Percentiles rank a stretch among this genome's conserved stretches.
These are phyloP conservation scores for Dreissena polymorpha DNA, from an alignment of 1,140 invertebrate species.

Conservation along the genomic window DNA sequence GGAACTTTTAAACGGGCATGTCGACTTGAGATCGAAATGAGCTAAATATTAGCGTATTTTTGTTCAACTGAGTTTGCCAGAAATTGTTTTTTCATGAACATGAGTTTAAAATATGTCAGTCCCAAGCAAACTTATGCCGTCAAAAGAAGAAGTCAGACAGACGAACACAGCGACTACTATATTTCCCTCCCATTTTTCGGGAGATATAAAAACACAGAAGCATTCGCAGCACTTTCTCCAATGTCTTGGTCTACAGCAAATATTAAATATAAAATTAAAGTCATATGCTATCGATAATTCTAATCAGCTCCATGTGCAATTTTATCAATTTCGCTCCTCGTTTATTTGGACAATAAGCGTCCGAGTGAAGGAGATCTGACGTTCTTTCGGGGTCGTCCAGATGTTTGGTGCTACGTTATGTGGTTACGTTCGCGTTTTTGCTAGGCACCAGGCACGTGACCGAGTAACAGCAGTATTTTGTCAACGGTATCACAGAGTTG, in stretches of 20 bases:
- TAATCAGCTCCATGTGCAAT: conserved; percentile 24
- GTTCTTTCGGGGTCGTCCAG: too few relatives aligned
- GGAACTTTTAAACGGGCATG: too few relatives aligned
- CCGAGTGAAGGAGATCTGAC: neutral
- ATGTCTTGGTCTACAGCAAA: neutral
- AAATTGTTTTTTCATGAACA: too few relatives aligned
- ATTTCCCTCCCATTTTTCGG: too few relatives aligned
- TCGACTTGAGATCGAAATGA: too few relatives aligned
- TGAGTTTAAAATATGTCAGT: too few relatives aligned
- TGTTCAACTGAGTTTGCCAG: too few relatives aligned
- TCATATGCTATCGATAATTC: conserved; percentile 27
- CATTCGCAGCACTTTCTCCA: neutral
- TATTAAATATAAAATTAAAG: neutral
- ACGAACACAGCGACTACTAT: too few relatives aligned
- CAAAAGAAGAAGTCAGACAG: too few relatives aligned
- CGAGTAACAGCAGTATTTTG: conserved; percentile 50
- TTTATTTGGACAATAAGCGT: neutral
- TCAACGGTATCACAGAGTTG: conserved; percentile 48
- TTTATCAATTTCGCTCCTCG: conserved; percentile 23
- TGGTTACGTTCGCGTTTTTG: neutral
- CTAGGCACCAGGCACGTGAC: conserved; percentile 27
- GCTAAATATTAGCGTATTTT: too few relatives aligned
- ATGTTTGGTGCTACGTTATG: neutral
- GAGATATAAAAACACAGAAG: too few relatives aligned
- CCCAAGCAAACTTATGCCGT: too few relatives aligned